A percentile compares a stretch with the other conserved stretches of the same genome.
Evolutionary conservation across 1,140 invertebrate genomes (phyloP).

Genomic region (Platorchestia sp.): DNA sequence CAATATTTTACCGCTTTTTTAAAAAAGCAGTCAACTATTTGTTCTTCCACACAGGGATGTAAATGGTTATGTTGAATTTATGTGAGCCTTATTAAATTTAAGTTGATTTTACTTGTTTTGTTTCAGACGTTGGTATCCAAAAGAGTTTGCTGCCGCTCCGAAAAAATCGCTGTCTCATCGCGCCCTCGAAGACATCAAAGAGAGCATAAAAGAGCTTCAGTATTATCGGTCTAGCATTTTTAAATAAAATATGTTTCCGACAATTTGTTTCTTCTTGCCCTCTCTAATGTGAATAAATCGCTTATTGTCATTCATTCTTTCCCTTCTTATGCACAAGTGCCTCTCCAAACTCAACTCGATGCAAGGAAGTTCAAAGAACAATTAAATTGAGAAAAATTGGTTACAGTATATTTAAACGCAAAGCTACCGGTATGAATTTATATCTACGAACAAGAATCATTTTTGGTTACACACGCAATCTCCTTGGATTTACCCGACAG

Average conservation of each 20-base stretch:
- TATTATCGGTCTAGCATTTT: conserved; percentile 79
- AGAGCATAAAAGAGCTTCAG: conserved; percentile 87
- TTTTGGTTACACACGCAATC: not conserved
- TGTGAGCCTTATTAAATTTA: not conserved
- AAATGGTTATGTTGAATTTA: no score
- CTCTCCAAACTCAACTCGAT: not conserved
- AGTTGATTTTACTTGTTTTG: conserved; percentile 58
- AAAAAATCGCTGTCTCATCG: conserved; percentile 80
- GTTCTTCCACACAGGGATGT: no score
- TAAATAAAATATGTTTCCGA: conserved; percentile 67
- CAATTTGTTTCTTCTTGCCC: not conserved
- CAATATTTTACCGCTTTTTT: no score
- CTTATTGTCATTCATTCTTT: not conserved
- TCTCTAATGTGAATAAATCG: not conserved
- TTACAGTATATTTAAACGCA: not conserved
- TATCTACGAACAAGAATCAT: not conserved
- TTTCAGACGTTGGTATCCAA: conserved; percentile 80
- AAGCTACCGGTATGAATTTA: not conserved
- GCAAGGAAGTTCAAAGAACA: not conserved
- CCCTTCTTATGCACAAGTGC: not conserved
- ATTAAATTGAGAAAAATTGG: not conserved
- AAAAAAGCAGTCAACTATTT: no score
- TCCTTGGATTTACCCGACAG: not conserved
- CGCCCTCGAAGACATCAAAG: conserved; percentile 86
- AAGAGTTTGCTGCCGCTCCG: conserved; percentile 75